Conservation (phyloP, 2,888 invertebrate genomes). For the Neocrepidodera transversa region DNA sequence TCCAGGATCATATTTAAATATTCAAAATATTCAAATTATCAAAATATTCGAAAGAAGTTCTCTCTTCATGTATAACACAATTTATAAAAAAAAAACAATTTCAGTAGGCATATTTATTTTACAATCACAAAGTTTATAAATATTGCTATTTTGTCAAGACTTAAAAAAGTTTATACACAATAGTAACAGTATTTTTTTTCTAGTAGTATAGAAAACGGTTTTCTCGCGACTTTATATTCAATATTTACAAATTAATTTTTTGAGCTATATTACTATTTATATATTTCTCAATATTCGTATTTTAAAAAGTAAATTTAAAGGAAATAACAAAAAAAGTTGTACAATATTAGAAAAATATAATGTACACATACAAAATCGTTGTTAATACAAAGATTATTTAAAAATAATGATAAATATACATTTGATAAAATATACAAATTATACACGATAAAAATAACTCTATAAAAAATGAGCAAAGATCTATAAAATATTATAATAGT, state of each 20-base stretch:
- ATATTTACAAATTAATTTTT: conserved; percentile 55
- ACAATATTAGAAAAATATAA: conserved; percentile 35
- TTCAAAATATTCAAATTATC: too few species aligned
- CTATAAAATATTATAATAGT: conserved; percentile 44
- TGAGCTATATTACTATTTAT: conserved; percentile 53
- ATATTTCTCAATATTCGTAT: conserved; percentile 4
- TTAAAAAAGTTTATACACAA: conserved; percentile 60
- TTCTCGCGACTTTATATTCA: conserved; percentile 55
- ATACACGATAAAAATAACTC: conserved; percentile 43
- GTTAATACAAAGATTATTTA: conserved; percentile 24
- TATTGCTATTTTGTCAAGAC: conserved; percentile 61
- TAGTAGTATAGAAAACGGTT: conserved; percentile 58
- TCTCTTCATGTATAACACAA: too few species aligned
- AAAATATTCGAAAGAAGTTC: too few species aligned
- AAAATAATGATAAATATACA: conserved; percentile 24
- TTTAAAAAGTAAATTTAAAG: neutral
- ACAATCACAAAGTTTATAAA: conserved; percentile 62
- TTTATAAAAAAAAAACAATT: conserved; percentile 19
- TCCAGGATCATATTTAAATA: too few species aligned
- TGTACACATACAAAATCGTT: conserved; percentile 30
- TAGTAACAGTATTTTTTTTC: conserved; percentile 59
- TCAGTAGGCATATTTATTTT: conserved; percentile 56
- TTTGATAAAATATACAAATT: conserved; percentile 44
- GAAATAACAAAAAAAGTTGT: conserved; percentile 22
- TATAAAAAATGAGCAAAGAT: conserved; percentile 47